Percentiles rank a stretch among this genome's conserved stretches.
phyloP scores from a whole-genome alignment of 1,140 invertebrate species.

The Drosophila watanabei region DNA sequence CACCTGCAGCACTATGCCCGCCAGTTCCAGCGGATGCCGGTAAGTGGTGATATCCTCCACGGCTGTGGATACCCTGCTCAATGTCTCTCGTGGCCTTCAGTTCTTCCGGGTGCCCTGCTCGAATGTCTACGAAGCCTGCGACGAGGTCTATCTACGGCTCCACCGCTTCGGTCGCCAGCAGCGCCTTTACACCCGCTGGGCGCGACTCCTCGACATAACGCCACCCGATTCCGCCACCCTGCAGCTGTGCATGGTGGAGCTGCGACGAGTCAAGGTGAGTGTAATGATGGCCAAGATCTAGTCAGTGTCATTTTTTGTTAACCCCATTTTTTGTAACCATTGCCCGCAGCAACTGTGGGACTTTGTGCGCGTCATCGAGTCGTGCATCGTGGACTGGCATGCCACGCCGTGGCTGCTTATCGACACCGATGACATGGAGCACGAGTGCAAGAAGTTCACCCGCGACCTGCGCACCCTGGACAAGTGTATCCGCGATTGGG shows the following conservation, averaged over 20 bases:
- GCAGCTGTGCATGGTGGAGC: conserved; percentile 86
- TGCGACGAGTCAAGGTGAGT: conserved; percentile 90
- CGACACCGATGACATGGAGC: conserved; percentile 95
- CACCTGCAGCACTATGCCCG: conserved; percentile 90
- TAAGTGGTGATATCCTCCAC: conserved; percentile 63
- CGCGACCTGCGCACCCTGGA: conserved; percentile 92
- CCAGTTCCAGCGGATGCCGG: conserved; percentile 88
- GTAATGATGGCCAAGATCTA: neutral
- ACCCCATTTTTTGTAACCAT: neutral
- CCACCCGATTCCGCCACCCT: conserved; percentile 91
- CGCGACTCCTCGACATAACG: conserved; percentile 92
- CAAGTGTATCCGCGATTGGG: conserved; percentile 93
- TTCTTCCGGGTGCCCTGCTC: conserved; percentile 89
- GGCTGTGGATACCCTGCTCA: neutral
- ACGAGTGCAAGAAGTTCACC: conserved; percentile 94
- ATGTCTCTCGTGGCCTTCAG: conserved; percentile 78
- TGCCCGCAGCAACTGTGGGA: conserved; percentile 92
- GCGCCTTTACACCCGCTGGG: conserved; percentile 88
- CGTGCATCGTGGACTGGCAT: conserved; percentile 93
- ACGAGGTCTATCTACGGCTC: conserved; percentile 89
- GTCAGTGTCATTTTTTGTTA: neutral
- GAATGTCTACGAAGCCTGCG: conserved; percentile 89
- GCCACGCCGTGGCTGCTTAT: conserved; percentile 93
- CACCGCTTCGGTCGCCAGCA: conserved; percentile 88
- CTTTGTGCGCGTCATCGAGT: conserved; percentile 91